Evolutionary conservation across 2,797 vertebrate genomes (phyloP), one percentile per base, ranked within the genome.

Genomic region (Oophaga sylvatica): DNA sequence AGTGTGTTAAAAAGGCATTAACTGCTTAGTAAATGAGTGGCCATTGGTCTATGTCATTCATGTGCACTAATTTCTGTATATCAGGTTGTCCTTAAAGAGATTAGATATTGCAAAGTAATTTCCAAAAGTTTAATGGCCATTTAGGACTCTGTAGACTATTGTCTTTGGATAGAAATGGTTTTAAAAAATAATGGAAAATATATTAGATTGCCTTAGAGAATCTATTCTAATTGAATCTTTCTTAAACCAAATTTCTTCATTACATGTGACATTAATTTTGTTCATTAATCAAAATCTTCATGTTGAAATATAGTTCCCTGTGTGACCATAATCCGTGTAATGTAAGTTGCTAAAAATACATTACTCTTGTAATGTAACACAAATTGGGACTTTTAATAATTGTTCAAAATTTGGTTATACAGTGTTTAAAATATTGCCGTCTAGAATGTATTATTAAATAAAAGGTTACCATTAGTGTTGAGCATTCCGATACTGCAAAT

Each of bases 331-430:
- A 62, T 85, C 87, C 29, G 87, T 87, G 73, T 73, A 87, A 91
- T 87, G 90, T 85, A 19, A 71, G 31, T 41, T 73, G 35, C 80
- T 87, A 15, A 63, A 56, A 77, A 31, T 65, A 63, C 84, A 77
- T 65, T 65, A 3, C 80, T 88, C 11, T 56, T 65, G 56, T 11
- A 80, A 81, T 19, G 15, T 87, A 88, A 85, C 82, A 88, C 31
- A 67, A 70, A 87, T 83, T 89, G 88, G 15, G 62, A 29, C 87
- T 87, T 87, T 89, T 89, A 90, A 87, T 91, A 91, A 89, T 79
- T 92, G 59, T 84, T 86, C 84, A 68, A 88, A 90, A 90, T 87
- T 89, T 62, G 83, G 16, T 75, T 87, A 70, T 88, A 20, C 19
- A 45, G 1, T 53, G 48, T 53, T 53, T 9, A 4, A 53, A 53